Conservation (phyloP, 2,888 invertebrate genomes). For the Stegophylla sp. region DNA sequence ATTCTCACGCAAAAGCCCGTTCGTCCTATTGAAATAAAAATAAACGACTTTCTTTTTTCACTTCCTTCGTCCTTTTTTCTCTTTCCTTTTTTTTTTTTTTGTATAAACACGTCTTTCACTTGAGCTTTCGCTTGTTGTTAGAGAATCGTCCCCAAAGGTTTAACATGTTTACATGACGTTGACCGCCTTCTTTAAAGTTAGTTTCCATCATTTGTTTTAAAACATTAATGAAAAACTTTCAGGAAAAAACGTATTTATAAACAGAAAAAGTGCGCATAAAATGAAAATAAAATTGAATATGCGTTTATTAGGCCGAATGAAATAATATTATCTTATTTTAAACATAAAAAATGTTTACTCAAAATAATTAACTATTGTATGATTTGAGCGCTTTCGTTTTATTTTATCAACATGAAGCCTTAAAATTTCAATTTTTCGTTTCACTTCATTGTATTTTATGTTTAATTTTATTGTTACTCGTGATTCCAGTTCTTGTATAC, state of each 20-base stretch:
- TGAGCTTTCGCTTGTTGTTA: constrained; percentile 27
- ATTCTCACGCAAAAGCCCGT: constrained; percentile 43
- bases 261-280: not conserved
- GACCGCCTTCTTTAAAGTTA: constrained; percentile 31
- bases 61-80: not conserved
- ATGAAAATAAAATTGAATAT: not conserved
- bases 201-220: constrained; percentile 30
- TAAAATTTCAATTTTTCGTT: too few species aligned
- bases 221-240: constrained; percentile 36
- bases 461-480: too few species aligned
- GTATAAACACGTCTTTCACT: constrained; percentile 41
- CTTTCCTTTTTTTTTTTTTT: not conserved
- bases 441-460: too few species aligned
- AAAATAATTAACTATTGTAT: too few species aligned
- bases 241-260: not conserved
- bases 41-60: constrained; percentile 34
- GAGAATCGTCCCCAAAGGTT: constrained; percentile 40
- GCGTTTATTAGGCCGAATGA: not conserved
- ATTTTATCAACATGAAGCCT: too few species aligned
- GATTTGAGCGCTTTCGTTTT: too few species aligned
- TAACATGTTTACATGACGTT: constrained; percentile 48
- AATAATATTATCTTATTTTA: not conserved
- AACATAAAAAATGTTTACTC: too few species aligned
- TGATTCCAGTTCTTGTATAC: too few species aligned
- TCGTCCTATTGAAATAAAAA: constrained; percentile 45